These are phyloP conservation scores for Trichoplusia ni DNA, from an alignment of 1,140 invertebrate species.

Conservation along the genomic window DNA sequence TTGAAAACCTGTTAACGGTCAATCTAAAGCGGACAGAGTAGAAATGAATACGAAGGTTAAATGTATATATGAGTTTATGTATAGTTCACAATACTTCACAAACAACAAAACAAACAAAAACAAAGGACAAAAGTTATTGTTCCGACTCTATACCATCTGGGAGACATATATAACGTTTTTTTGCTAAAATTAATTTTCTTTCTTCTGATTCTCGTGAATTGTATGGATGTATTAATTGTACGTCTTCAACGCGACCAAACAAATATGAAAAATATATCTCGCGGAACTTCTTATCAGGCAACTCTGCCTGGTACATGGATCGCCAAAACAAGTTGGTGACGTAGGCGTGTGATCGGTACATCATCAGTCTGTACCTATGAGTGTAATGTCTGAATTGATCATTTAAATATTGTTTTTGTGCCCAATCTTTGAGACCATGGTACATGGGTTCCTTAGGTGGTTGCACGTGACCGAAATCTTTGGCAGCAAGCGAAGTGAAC, in stretches of 20 bases:
- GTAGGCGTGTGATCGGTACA: conserved; percentile 61
- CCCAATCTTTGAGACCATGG: conserved; percentile 56
- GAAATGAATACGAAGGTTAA: too few species aligned
- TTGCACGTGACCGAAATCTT: conserved; percentile 54
- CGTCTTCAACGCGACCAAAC: conserved; percentile 53
- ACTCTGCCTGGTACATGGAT: conserved; percentile 65
- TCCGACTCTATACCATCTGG: conserved; percentile 40
- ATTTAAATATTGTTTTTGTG: conserved; percentile 57
- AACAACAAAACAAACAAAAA: not conserved
- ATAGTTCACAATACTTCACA: too few species aligned
- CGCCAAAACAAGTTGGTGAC: conserved; percentile 68
- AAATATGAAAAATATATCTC: conserved; percentile 74
- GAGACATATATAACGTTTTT: conserved; percentile 56
- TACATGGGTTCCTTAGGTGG: conserved; percentile 49
- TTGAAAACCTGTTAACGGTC: too few species aligned
- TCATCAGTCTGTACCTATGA: conserved; percentile 52
- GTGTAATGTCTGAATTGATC: conserved; percentile 60
- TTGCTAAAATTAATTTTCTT: conserved; percentile 43
- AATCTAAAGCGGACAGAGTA: too few species aligned
- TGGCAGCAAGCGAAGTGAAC: conserved; percentile 47
- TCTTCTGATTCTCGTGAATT: conserved; percentile 52
- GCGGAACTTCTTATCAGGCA: conserved; percentile 69
- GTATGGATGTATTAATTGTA: conserved; percentile 69
- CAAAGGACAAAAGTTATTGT: conserved; percentile 3
- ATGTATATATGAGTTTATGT: too few species aligned